Evolutionary conservation across 2,113 vertebrate genomes (phyloP), one percentile per base, ranked within the genome.

Genomic region (Gnathonemus echidnorhynchus): DNA sequence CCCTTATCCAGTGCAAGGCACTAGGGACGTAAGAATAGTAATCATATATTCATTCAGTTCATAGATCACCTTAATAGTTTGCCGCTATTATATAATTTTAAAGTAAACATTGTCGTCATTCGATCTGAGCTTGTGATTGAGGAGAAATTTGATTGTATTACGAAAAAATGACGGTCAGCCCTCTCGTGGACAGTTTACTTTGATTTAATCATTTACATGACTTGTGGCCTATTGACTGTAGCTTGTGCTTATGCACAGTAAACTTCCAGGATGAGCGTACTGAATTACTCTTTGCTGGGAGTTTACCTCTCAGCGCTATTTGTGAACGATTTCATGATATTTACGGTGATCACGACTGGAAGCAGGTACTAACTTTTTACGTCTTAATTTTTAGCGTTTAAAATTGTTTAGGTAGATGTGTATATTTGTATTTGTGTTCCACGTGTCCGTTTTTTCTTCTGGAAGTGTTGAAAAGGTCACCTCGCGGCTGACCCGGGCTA

Each of bases 141-240:
- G n/a, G 58, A 66, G 58, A 66, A 42, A 42, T 80, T 39, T 49
- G 21, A n/a, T 13, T 15, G 84, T 45, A 19, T 89, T 90, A 90
- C 86, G 42, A 49, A 45, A 90, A 62, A 56, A 24, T 45, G 90
- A 93, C 52, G 53, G 53, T 21, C 80, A 91, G 13, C 31, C 8
- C 89, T 4, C 84, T 52, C 42, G 52, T 31, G 56, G 35, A 66
- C n/a, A 94, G 93, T 95, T 94, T 92, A 91, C 93, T 88, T 91
- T 92, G 77, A 45, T 95, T 95, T 88, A 95, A 95, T 95, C 90
- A 96, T 96, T 96, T 66, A 95, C 94, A n/a, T 45, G 87, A 50
- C 88, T 48, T 88, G 62, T 48, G 45, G 83, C 45, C 15, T 85
- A 56, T 87, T 91, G 86, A 35, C 8, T 87, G 19, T 31, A 53